Evolutionary conservation across 2,797 vertebrate species (phyloP), one percentile per base, ranked within the genome.

Genomic region (Enteromius paludinosus): DNA sequence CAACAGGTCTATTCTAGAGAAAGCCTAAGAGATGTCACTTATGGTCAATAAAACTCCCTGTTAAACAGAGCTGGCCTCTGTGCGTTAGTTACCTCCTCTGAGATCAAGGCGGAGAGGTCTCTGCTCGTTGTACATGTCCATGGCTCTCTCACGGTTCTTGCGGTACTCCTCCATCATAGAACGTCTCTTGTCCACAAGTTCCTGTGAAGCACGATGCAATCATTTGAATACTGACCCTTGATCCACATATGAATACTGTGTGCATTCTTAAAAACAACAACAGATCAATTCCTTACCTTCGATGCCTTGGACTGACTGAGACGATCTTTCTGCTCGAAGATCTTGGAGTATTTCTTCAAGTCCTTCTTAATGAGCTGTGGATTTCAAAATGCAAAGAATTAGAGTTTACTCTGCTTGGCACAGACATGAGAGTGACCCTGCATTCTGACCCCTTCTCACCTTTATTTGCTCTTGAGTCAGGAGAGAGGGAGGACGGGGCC

Each of bases 291-390:
- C 61, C 94, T 89, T 91, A 98, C 98, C 97, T 99, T 99, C 0
- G 98, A 99, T 54, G 98, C 98, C 95, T 99, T 99, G 79, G 97
- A 97, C 86, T 99, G 98, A 92, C 98, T 99, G 90, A 99, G 90
- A 86, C 98, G 98, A 94, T 99, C 98, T 91, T 99, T 99, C 94
- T 99, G 98, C 89, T 99, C 98, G 92, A 99, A 99, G 92, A 99
- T 99, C 94, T 99, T 99, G 0, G 97, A 99, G 87, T 99, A 99
- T 82, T 97, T 99, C 94, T 99, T 99, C 84, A 99, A 94, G 87
- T 99, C 98, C 90, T 99, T 99, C 90, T 98, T 99, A 90, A 99
- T 99, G 94, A 92, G 90, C 98, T 99, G 91, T 73, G 90, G 90
- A 54, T 87, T 66, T 87, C 52, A 88, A 49, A 75, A 65, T 28